phyloP scores from a whole-genome alignment of 1,140 invertebrate genomes.

The Orchesella cincta region DNA sequence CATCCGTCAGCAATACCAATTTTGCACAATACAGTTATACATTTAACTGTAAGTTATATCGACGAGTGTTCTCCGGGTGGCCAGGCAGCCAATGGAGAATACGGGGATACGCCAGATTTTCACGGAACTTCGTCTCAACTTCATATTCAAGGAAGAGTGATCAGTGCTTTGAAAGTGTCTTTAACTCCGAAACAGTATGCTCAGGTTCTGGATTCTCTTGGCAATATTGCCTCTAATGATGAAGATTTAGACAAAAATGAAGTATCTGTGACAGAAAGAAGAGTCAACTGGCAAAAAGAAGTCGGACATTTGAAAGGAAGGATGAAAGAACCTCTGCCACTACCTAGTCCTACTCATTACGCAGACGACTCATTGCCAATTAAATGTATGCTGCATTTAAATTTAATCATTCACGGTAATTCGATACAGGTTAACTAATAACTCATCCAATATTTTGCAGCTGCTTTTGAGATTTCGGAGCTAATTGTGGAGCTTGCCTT shows the following conservation, averaged over 20 bases:
- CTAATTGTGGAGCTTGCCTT: constrained; percentile 69
- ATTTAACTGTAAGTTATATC: constrained; percentile 60
- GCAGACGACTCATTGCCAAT: constrained; percentile 40
- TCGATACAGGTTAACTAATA: constrained; percentile 20
- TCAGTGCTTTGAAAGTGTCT: constrained; percentile 80
- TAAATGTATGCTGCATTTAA: constrained; percentile 15
- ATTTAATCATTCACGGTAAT: too few relatives aligned
- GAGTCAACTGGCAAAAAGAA: constrained; percentile 43
- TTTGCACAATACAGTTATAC: constrained; percentile 78
- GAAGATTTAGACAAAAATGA: constrained; percentile 35
- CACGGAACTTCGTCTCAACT: constrained; percentile 18
- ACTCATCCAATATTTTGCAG: constrained; percentile 54
- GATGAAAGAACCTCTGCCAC: constrained; percentile 32
- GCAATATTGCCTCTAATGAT: constrained; percentile 43
- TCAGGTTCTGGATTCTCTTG: constrained; percentile 73
- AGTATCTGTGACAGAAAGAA: constrained; percentile 27
- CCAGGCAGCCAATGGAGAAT: constrained; percentile 4
- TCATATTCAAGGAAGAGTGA: constrained; percentile 74
- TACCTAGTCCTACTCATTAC: constrained; percentile 47
- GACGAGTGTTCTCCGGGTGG: constrained; percentile 32
- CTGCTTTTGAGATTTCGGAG: constrained; percentile 70
- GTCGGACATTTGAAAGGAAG: constrained; percentile 5
- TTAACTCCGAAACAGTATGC: constrained; percentile 83
- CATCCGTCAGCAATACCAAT: constrained; percentile 67
- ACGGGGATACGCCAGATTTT: background rate